Evolutionary conservation across 2,888 invertebrate species (phyloP).

Genomic region (Drosophila prostipennis): DNA sequence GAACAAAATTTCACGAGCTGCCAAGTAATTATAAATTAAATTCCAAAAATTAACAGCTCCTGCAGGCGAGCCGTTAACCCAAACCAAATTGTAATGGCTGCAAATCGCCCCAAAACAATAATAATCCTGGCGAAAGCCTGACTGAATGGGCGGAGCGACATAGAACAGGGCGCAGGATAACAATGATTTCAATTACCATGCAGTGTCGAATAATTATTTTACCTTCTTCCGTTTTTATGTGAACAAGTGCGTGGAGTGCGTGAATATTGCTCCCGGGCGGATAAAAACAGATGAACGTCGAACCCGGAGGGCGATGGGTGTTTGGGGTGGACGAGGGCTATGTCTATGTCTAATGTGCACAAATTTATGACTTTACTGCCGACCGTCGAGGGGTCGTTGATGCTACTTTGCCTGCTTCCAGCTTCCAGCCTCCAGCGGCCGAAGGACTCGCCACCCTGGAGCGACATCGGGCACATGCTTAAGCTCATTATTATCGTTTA

Average conservation of each 20-base stretch:
- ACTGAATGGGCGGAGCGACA: constrained; percentile 22
- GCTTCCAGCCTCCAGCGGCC: constrained; percentile 32
- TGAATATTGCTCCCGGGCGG: constrained; percentile 83
- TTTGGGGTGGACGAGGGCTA: constrained; percentile 64
- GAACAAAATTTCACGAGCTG: not conserved
- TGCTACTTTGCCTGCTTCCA: constrained; percentile 59
- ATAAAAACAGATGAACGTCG: constrained; percentile 81
- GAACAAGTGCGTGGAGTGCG: constrained; percentile 77
- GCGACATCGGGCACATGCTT: constrained; percentile 70
- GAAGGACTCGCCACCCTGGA: constrained; percentile 55
- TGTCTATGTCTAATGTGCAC: constrained; percentile 82
- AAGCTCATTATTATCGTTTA: constrained; percentile 81
- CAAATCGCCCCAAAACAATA: constrained; percentile 60
- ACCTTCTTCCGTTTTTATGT: constrained; percentile 63
- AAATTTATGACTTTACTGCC: constrained; percentile 81
- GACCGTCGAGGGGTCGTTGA: constrained; percentile 42
- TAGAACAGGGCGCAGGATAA: constrained; percentile 60
- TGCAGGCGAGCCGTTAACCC: constrained; percentile 25
- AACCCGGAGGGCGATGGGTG: constrained; percentile 3
- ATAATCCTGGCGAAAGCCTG: constrained; percentile 73
- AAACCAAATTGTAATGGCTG: constrained; percentile 48
- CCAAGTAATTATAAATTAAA: constrained; percentile 43
- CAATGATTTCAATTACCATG: constrained; percentile 82
- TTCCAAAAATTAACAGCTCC: constrained; percentile 60
- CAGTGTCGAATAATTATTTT: constrained; percentile 81